phyloP scores from a whole-genome alignment of 2,888 invertebrate genomes.

The Autographa gamma region DNA sequence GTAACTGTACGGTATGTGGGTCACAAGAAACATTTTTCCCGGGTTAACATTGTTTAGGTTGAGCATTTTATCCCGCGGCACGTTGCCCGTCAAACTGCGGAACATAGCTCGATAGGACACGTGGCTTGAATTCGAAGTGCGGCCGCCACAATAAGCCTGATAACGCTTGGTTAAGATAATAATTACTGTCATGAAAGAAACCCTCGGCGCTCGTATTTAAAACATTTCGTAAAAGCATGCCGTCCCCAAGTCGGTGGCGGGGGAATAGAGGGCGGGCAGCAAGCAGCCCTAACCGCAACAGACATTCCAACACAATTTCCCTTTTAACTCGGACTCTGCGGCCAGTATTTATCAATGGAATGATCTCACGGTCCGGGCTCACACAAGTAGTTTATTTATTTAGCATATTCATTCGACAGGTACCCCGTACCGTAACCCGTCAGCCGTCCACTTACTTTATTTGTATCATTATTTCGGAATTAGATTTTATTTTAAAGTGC shows the following conservation, averaged over 20 bases:
- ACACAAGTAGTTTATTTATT: constrained; percentile 72
- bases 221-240: constrained; percentile 49
- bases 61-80: constrained; percentile 57
- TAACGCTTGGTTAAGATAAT: constrained; percentile 49
- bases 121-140: constrained; percentile 64
- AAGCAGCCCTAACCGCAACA: constrained; percentile 69
- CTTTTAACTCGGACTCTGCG: constrained; percentile 80
- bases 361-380: constrained; percentile 76
- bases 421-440: constrained; percentile 43
- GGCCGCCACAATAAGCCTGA: constrained; percentile 41
- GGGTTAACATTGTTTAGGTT: constrained; percentile 57
- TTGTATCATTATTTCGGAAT: constrained; percentile 48
- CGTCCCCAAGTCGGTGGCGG: constrained; percentile 25
- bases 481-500: constrained; percentile 29
- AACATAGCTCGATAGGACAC: constrained; percentile 63
- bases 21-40: constrained; percentile 58
- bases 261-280: constrained; percentile 46
- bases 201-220: constrained; percentile 41
- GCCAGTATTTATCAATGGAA: constrained; percentile 77
- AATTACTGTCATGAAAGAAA: constrained; percentile 42
- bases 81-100: constrained; percentile 63
- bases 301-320: constrained; percentile 85
- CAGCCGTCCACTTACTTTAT: constrained; percentile 49
- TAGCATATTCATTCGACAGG: constrained; percentile 63
- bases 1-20: constrained; percentile 50